These are phyloP conservation scores for Illadopsis cleaveri DNA, from an alignment of 2,113 vertebrate species.

Conservation along the genomic window DNA sequence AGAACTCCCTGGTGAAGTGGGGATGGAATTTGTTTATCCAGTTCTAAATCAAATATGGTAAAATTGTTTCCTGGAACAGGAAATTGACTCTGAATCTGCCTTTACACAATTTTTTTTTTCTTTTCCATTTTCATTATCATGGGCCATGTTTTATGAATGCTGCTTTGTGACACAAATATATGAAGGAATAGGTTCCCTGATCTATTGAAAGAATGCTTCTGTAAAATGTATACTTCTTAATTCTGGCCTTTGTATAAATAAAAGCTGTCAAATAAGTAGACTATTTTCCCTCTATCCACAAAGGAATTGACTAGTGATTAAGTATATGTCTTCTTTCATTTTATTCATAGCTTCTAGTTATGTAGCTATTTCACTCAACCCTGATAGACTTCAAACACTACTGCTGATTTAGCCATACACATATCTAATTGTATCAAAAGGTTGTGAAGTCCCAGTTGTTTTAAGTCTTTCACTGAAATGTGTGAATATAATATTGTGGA, in stretches of 20 bases:
- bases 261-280: background rate
- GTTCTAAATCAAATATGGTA: constrained; percentile 1
- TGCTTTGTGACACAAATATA: background rate
- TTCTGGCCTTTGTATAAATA: constrained; percentile 21
- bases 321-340: constrained; percentile 1
- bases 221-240: background rate
- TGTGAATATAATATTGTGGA: constrained; percentile 24
- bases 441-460: constrained; percentile 10
- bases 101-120: constrained; percentile 11
- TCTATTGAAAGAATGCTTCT: background rate
- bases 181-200: background rate
- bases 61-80: background rate
- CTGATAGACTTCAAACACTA: constrained; percentile 36
- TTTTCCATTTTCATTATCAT: constrained; percentile 14
- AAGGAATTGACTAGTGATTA: constrained; percentile 2
- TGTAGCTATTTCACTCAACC: background rate
- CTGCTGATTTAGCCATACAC: constrained; percentile 28
- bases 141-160: background rate
- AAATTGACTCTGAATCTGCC: constrained; percentile 9
- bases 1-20: background rate
- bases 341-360: constrained; percentile 19
- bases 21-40: background rate
- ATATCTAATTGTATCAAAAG: constrained; percentile 46
- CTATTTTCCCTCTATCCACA: background rate
- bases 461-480: constrained; percentile 29